A percentile compares a stretch with the other conserved stretches of the same genome.
These are phyloP conservation scores for Actinemys pallida DNA, from an alignment of 2,113 vertebrate genomes.

Conservation along the genomic window DNA sequence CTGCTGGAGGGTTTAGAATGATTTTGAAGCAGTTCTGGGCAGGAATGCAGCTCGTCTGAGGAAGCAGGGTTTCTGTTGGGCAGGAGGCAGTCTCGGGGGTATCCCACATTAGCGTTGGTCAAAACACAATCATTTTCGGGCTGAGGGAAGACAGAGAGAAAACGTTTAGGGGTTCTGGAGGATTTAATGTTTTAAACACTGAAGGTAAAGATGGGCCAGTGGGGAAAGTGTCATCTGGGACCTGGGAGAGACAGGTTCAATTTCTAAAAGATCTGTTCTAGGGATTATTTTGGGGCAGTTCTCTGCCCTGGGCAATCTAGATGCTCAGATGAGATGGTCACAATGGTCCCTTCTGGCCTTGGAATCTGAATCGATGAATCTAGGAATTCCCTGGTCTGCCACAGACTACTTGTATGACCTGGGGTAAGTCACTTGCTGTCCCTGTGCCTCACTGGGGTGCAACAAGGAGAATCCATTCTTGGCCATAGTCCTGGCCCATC, in stretches of 20 bases:
- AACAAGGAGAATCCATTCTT: background rate
- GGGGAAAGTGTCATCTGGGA: background rate
- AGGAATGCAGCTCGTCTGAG: conserved; percentile 2
- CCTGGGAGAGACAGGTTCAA: background rate
- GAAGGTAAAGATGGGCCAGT: background rate
- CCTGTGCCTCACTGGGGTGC: background rate
- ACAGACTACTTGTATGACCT: background rate
- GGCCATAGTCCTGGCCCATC: background rate
- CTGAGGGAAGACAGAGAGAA: conserved; percentile 62
- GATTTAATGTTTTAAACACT: background rate
- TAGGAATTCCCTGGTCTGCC: background rate
- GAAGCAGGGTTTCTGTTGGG: conserved; percentile 12
- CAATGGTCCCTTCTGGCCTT: background rate
- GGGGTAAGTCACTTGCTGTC: background rate
- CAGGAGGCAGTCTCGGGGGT: conserved; percentile 39
- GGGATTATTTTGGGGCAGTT: background rate
- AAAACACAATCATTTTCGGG: conserved; percentile 39
- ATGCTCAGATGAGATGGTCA: background rate
- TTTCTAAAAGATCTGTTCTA: background rate
- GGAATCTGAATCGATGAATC: background rate
- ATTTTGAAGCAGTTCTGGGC: conserved; percentile 43
- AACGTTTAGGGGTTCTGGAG: background rate
- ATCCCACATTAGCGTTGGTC: conserved; percentile 36
- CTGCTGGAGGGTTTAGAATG: conserved; percentile 54
- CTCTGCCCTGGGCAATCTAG: background rate